phyloP scores from a whole-genome alignment of 2,888 invertebrate genomes.

The Geotrupes spiniger region DNA sequence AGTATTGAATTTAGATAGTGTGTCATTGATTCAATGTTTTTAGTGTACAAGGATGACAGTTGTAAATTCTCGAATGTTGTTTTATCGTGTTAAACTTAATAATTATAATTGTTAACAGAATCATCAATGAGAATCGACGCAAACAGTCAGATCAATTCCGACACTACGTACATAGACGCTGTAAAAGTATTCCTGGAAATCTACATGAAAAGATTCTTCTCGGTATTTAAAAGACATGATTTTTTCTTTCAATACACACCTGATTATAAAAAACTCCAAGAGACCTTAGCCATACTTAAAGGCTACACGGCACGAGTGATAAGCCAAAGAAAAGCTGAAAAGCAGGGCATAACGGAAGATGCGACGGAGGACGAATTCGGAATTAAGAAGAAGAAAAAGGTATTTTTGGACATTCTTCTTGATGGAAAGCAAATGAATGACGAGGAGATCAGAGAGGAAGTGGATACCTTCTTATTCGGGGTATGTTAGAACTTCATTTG shows the following conservation, averaged over 20 bases:
- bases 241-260: constrained; percentile 25
- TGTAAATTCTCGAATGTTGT: too few relatives aligned
- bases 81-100: too few relatives aligned
- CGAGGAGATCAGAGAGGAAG: constrained; percentile 55
- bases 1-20: too few relatives aligned
- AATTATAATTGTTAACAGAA: constrained; percentile 18
- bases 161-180: constrained; percentile 26
- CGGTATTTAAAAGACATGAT: constrained; percentile 26
- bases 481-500: constrained; percentile 36
- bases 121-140: constrained; percentile 29
- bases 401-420: constrained; percentile 39
- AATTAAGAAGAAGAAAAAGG: constrained; percentile 15
- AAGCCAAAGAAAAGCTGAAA: constrained; percentile 24
- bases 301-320: constrained; percentile 25
- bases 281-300: constrained; percentile 23
- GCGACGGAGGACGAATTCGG: constrained; percentile 15
- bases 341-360: constrained; percentile 2
- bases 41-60: too few relatives aligned
- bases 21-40: too few relatives aligned
- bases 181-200: constrained; percentile 25
- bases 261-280: constrained; percentile 22
- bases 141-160: constrained; percentile 22
- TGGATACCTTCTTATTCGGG: constrained; percentile 60
- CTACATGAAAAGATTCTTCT: constrained; percentile 27
- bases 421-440: constrained; percentile 50